phyloP scores from a whole-genome alignment of 2,113 vertebrate species.

The Psammodynastes pulverulentus region DNA sequence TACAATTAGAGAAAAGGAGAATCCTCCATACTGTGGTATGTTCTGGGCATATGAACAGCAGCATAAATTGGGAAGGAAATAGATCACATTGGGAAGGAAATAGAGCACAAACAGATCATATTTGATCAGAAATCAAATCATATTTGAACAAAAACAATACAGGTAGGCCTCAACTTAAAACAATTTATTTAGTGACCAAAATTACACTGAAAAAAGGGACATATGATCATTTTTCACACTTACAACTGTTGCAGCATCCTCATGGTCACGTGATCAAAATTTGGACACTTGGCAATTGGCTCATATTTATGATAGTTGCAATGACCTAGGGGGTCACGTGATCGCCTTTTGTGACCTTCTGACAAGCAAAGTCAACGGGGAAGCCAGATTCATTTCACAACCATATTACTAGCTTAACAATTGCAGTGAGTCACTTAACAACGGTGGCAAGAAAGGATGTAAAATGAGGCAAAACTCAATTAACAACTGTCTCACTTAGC shows the following conservation, averaged over 20 bases:
- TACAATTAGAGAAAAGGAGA: slow-evolving; percentile 42
- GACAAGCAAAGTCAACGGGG: background rate
- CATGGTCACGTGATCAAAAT: no score
- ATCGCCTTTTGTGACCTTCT: background rate
- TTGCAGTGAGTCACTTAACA: background rate
- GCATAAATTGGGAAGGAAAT: slow-evolving; percentile 47
- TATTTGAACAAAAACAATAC: slow-evolving; percentile 32
- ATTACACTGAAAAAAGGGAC: no score
- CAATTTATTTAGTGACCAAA: no score
- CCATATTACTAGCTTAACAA: background rate
- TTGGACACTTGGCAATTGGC: no score
- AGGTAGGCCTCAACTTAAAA: no score
- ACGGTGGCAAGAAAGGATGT: background rate
- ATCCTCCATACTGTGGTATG: slow-evolving; percentile 33
- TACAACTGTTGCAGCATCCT: no score
- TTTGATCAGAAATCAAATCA: slow-evolving; percentile 39
- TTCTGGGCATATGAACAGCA: slow-evolving; percentile 36
- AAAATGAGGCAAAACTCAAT: background rate
- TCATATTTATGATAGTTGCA: no score
- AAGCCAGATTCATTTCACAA: background rate
- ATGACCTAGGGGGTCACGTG: background rate
- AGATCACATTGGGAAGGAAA: slow-evolving; percentile 46
- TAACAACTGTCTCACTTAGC: background rate
- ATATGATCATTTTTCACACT: no score
- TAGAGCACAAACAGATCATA: slow-evolving; percentile 27